Percentiles rank a stretch among this genome's conserved stretches.
These are phyloP conservation scores for Distichodus sexfasciatus DNA, from an alignment of 2,797 vertebrate species.

Conservation along the genomic window DNA sequence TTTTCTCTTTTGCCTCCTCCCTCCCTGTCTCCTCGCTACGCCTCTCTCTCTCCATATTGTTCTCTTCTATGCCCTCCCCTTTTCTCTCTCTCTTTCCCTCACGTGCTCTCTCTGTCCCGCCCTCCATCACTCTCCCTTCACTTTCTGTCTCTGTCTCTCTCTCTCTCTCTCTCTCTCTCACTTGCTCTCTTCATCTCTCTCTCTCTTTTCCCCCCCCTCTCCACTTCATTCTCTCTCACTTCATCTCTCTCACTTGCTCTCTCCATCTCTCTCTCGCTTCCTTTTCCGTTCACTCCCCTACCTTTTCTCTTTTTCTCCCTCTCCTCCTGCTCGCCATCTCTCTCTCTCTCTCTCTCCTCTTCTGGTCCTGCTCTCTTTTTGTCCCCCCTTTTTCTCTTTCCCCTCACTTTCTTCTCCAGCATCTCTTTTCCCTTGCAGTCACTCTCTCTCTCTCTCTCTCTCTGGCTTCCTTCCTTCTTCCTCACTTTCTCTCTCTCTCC, in stretches of 20 bases:
- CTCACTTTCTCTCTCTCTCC: background rate
- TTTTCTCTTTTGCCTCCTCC: constrained; percentile 29
- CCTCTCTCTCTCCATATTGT: too few species aligned
- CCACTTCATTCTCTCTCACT: constrained; percentile 40
- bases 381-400: background rate
- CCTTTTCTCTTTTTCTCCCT: constrained; percentile 6
- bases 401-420: background rate
- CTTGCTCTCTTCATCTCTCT: background rate
- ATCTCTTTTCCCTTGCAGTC: constrained; percentile 21
- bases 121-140: constrained; percentile 36
- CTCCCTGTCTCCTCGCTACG: too few species aligned
- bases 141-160: background rate
- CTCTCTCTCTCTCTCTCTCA: background rate
- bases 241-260: background rate
- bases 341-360: background rate
- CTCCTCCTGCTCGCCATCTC: constrained; percentile 17
- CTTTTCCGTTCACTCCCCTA: background rate
- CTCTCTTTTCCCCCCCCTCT: too few species aligned
- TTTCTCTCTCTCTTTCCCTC: background rate
- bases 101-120: background rate
- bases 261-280: background rate
- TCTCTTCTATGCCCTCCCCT: too few species aligned
- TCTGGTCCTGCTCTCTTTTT: too few species aligned
- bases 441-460: background rate
- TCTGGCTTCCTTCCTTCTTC: background rate